Evolutionary conservation across 2,113 vertebrate genomes (phyloP).

Genomic region (Raja brachyura): DNA sequence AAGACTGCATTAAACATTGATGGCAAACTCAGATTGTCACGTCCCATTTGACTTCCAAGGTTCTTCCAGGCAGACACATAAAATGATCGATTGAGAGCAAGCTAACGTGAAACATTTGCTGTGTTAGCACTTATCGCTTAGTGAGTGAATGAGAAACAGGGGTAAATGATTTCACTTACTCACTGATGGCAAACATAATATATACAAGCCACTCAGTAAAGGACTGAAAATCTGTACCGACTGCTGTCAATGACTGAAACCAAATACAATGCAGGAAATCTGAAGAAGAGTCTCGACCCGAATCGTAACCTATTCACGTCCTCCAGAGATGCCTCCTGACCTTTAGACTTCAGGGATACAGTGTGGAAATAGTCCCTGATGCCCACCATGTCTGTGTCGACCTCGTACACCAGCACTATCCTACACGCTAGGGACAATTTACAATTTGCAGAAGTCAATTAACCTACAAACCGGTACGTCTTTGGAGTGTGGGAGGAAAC

Average conservation of each 20-base stretch:
- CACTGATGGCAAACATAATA: slow-evolving; percentile 2
- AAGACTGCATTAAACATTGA: slow-evolving; percentile 11
- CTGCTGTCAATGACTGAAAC: not conserved
- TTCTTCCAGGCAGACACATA: not conserved
- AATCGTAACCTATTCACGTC: no score
- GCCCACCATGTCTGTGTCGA: no score
- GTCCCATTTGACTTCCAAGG: slow-evolving; percentile 30
- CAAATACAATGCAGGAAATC: not conserved
- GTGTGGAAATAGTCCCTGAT: no score
- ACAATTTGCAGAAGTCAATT: no score
- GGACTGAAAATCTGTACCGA: not conserved
- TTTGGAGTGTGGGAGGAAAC: no score
- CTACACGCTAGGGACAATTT: no score
- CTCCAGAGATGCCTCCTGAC: no score
- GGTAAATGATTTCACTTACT: not conserved
- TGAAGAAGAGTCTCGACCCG: no score
- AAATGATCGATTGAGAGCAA: slow-evolving; percentile 25
- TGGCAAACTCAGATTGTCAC: not conserved
- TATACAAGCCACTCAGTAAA: not conserved
- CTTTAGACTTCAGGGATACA: no score
- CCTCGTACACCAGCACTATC: no score
- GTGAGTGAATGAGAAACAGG: not conserved
- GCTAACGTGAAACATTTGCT: slow-evolving; percentile 8
- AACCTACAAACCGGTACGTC: no score
- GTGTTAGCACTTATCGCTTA: not conserved